Base-by-base conservation (phyloP, 2,797 vertebrate species). In the Tapirus indicus region DNA sequence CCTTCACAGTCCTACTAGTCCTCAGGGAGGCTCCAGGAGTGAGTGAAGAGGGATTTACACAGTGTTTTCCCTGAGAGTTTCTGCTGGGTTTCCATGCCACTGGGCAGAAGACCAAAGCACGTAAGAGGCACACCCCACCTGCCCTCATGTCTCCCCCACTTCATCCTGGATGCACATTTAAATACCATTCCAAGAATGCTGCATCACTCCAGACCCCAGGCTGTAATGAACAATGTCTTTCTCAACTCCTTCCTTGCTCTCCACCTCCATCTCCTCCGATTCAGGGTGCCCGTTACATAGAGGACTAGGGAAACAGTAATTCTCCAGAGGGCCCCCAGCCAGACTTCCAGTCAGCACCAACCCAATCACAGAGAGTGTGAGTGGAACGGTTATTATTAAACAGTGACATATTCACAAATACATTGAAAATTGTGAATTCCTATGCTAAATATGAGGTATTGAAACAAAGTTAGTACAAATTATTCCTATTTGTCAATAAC, bases 391-490 rank as follows among this genome's bases (percentile, higher is more conserved):
- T 88, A 52, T 41, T 88, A 72, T 71, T 79, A 91, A 85, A 82
- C 52, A 62, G 71, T n/a, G 27, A 52, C 41, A 74, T 79, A 54
- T 41, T 88, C 23, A 74, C n/a, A 89, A 72, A 95, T 91, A 44
- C 27, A 60, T 75, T 94, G 86, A 72, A 94, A 75, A 79, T 32
- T 56, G 16, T 92, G 38, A 90, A 79, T 91, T 44, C 49, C 44
- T 87, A 16, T 27, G 27, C 7, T 44, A 82, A 93, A 71, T 84
- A 49, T 14, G 18, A 94, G 1, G 13, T 29, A 72, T 23, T 91
- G 32, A 71, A 82, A 87, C 68, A 89, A 88, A 64, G 29, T 94
- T 77, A 27, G 9, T 69, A 13, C 16, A 60, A 87, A 95, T 6
- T 84, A 72, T 91, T 86, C 56, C 44, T 72, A 52, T 25, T 6